Evolutionary conservation across 2,888 invertebrate genomes (phyloP), one percentile per base, ranked within the genome.

Genomic region (Eupithecia inturbata): DNA sequence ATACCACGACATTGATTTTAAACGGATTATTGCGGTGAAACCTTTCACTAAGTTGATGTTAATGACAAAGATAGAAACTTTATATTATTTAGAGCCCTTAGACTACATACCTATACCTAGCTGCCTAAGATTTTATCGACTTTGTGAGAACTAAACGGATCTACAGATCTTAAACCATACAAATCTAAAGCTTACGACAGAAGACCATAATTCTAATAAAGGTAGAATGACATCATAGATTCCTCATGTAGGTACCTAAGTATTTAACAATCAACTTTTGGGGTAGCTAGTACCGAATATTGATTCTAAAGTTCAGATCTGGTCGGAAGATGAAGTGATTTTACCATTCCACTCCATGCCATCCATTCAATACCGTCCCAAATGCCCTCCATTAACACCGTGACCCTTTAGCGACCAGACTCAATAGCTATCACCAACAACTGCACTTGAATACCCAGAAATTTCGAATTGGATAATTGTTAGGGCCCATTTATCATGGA

Each of bases 1-100:
- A 89, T 92, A 92, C 91, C 91, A 87, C 85, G 79, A 85, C 90
- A 90, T 92, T 92, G 90, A 87, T 87, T 88, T 83, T 85, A 84
- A 92, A 91, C 90, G 85, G 57, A 66, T 66, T 66, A 66, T 39
- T 1, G 6, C 39, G 22, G 14, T 66, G 39, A 70, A 85, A 84
- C 85, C 82, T 67, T 71, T 71, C 72, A 73, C 74, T 75, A 72
- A 77, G 77, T 70, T 62, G 68, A 67, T 72, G 67, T 69, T 60
- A 75, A 75, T 72, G 74, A 69, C 68, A 39, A 67, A 26, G 53
- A 66, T 66, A 26, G 33, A 63, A 68, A 69, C 67, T 36, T 67
- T 49, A 49, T 49, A 60, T 74, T 69, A 66, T 49, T 67, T 19
- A 22, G 66, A 22, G 45, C 19, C 26, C 62, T 72, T 36, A 67